These are phyloP conservation scores for Drosophila grimshawi DNA, from an alignment of 1,140 invertebrate genomes.

Conservation along the genomic window DNA sequence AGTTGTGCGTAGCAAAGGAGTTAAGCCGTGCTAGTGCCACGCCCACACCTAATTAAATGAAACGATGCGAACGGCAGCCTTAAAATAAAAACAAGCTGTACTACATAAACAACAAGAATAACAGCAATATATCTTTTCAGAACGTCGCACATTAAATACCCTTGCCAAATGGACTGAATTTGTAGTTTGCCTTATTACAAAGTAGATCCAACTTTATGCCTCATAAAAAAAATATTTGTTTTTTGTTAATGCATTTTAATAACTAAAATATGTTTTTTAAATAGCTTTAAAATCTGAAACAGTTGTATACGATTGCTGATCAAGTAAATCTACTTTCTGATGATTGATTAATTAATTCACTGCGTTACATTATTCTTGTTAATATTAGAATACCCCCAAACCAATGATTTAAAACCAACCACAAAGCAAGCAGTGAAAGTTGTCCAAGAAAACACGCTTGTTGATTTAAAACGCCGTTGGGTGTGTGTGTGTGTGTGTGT, in stretches of 20 bases:
- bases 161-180: not conserved
- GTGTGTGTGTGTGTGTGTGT: conserved; percentile 7
- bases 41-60: conserved; percentile 70
- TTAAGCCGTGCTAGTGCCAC: conserved; percentile 51
- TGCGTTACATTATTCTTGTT: not conserved
- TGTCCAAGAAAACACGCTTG: conserved; percentile 23
- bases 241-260: too few species aligned
- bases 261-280: too few species aligned
- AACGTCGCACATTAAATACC: not conserved
- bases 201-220: too few species aligned
- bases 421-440: conserved; percentile 13
- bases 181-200: too few species aligned
- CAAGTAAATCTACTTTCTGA: too few species aligned
- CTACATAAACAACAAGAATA: conserved; percentile 20
- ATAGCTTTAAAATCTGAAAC: too few species aligned
- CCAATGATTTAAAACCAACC: not conserved
- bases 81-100: conserved; percentile 49
- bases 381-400: not conserved
- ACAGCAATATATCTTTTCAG: conserved; percentile 15
- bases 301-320: too few species aligned
- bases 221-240: too few species aligned
- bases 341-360: not conserved
- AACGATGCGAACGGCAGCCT: conserved; percentile 49
- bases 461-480: conserved; percentile 34
- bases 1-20: conserved; percentile 53